Evolutionary conservation across 2,113 vertebrate species (phyloP), one percentile per base, ranked within the genome.

Genomic region (Tiliqua scincoides): DNA sequence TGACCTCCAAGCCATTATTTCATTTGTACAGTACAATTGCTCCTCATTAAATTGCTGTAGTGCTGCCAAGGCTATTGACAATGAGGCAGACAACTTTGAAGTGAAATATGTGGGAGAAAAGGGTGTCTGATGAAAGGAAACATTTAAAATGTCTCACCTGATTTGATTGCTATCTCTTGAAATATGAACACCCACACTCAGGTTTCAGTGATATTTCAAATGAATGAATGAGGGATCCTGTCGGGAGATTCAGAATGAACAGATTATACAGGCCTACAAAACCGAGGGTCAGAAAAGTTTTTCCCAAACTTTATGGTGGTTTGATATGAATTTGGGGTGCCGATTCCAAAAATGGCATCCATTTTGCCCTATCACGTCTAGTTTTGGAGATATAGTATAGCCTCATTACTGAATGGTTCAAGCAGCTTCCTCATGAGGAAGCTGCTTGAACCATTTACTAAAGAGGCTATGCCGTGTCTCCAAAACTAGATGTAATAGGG

Each of bases 11-110:
- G 70, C 35, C 74, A 79, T 65, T 71, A 88, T 90, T 92, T 91
- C 37, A 90, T 85, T 91, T 89, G 68, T 88, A 80, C 8, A 74
- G n/a, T 89, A 72, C 61, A 91, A 93, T 57, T 84, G 11, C 18
- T 82, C 73, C 82, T 95, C 32, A 88, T 93, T 92, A 94, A 88
- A 85, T 82, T 87, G 54, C 25, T 30, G 90, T 84, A 70, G 18
- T 89, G 82, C 71, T 90, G 81, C 85, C 85, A 89, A 37, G 91
- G 86, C 84, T 67, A 65, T 57, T 87, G 83, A 43, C 25, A 12
- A 83, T 61, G 52, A 40, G 73, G 85, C 67, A 83, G 90, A 91
- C 18, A 62, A 62, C 77, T 92, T 37, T 15, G 20, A 92, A 94
- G 90, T 89, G 0, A 83, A 92, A 85, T 11, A 65, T 78, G 68